phyloP scores from a whole-genome alignment of 2,797 vertebrate species.

The Psittacula echo region DNA sequence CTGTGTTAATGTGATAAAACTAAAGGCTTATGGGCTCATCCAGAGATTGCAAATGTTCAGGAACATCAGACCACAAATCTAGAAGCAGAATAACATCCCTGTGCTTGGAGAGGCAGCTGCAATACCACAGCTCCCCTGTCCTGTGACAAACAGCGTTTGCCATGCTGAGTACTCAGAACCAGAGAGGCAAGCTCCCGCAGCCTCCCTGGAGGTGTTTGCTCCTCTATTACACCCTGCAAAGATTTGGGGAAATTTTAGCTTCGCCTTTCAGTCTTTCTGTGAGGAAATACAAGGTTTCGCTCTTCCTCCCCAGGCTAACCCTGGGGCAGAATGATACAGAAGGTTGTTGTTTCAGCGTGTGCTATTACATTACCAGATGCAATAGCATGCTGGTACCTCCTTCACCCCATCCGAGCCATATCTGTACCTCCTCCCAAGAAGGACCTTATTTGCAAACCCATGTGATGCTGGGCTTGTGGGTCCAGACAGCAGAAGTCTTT shows the following conservation, averaged over 20 bases:
- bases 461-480: neutral
- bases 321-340: neutral
- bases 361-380: neutral
- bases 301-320: neutral
- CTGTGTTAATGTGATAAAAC: neutral
- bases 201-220: neutral
- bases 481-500: neutral
- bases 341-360: neutral
- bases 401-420: neutral
- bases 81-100: neutral
- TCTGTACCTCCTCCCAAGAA: neutral
- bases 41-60: neutral
- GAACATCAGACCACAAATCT: conserved; percentile 5
- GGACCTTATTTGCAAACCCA: neutral
- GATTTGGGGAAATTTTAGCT: neutral
- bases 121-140: conserved; percentile 20
- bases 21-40: neutral
- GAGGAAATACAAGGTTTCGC: neutral
- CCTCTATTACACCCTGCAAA: neutral
- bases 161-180: neutral
- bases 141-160: conserved; percentile 14
- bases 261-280: neutral
- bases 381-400: neutral
- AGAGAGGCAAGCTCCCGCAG: neutral
- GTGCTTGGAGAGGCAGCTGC: neutral